These are phyloP conservation scores for Diprion similis DNA, from an alignment of 1,140 invertebrate genomes.

Conservation along the genomic window DNA sequence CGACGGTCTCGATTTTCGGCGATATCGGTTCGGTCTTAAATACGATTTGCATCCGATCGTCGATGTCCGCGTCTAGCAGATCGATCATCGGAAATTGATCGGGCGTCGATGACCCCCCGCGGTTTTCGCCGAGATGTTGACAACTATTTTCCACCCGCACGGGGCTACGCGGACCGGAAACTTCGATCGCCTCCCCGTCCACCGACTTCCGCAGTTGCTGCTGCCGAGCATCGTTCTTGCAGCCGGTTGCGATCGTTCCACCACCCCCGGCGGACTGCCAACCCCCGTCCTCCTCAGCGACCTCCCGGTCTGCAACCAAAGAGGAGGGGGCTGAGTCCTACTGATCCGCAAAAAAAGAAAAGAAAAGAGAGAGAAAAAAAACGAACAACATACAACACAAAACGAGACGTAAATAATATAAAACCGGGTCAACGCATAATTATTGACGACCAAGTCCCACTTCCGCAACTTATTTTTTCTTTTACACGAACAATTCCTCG, in stretches of 20 bases:
- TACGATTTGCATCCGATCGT: constrained; percentile 51
- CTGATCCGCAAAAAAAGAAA: constrained; percentile 34
- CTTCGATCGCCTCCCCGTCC: no score
- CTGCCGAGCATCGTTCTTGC: constrained; percentile 43
- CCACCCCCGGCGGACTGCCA: constrained; percentile 51
- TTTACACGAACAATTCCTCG: background rate
- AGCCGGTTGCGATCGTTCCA: constrained; percentile 38
- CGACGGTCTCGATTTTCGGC: constrained; percentile 41
- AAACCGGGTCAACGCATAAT: no score
- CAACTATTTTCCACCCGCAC: no score
- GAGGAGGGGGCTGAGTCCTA: constrained; percentile 63
- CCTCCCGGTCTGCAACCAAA: constrained; percentile 64
- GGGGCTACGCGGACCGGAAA: no score
- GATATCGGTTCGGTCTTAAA: constrained; percentile 55
- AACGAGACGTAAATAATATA: background rate
- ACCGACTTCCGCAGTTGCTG: no score
- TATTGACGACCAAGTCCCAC: background rate
- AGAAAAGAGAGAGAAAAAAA: background rate
- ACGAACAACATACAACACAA: constrained; percentile 10
- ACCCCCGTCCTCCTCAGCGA: constrained; percentile 62
- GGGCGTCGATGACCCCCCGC: background rate
- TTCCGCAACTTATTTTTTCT: background rate
- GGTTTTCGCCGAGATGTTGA: no score
- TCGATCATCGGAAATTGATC: constrained; percentile 53
- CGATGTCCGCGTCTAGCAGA: constrained; percentile 53